Evolutionary conservation across 2,888 invertebrate species (phyloP).

Genomic region (Mylabris sibirica): DNA sequence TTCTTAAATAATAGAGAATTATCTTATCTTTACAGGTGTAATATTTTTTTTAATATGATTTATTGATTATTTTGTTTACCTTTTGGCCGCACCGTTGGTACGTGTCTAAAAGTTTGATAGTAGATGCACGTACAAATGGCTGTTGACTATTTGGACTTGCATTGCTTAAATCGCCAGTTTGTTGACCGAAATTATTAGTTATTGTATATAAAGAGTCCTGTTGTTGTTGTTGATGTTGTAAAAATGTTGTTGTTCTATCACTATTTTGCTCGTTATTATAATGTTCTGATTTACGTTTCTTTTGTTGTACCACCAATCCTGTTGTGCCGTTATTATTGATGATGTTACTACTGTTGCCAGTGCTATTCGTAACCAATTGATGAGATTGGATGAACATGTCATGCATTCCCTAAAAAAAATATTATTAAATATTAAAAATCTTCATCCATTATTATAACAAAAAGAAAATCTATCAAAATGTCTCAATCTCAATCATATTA

Average conservation of each 20-base stretch:
- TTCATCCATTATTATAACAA: too few species aligned
- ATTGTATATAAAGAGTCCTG: conserved; percentile 59
- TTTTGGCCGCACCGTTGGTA: conserved; percentile 74
- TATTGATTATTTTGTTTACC: conserved; percentile 56
- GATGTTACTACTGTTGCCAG: conserved; percentile 54
- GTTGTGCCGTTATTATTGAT: conserved; percentile 49
- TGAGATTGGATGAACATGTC: conserved; percentile 83
- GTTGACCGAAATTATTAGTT: conserved; percentile 58
- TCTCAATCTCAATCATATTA: too few species aligned
- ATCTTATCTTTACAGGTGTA: background rate
- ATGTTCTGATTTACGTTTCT: conserved; percentile 58
- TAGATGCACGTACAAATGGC: conserved; percentile 71
- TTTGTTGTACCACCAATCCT: conserved; percentile 49
- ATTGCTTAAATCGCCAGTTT: conserved; percentile 46
- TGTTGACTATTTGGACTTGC: conserved; percentile 60
- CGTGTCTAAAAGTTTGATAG: conserved; percentile 73
- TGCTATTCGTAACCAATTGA: conserved; percentile 65
- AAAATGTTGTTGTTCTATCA: conserved; percentile 31
- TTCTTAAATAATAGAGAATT: conserved; percentile 4
- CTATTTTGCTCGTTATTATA: conserved; percentile 43
- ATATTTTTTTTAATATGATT: background rate
- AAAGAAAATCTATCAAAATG: too few species aligned
- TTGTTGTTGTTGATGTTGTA: conserved; percentile 44
- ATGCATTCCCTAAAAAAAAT: conserved; percentile 76
- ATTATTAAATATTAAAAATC: too few species aligned